Conservation (phyloP, 2,888 invertebrate genomes). For the Lacanobia oleracea region DNA sequence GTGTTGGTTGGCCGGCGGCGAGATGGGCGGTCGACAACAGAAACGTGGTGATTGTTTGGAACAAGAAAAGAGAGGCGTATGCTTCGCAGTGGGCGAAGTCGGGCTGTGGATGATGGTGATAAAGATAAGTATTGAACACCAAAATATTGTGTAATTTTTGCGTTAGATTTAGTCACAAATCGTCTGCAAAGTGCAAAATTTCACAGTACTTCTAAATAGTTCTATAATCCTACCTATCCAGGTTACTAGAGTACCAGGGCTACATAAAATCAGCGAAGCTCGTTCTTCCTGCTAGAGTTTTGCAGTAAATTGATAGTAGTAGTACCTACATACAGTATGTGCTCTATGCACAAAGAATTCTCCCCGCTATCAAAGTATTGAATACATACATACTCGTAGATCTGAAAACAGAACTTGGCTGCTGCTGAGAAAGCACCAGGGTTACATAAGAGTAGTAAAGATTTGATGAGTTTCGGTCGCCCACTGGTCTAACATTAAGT, state of each 20-base stretch:
- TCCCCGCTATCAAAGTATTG: background rate
- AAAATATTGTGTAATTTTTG: background rate
- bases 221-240: background rate
- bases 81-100: too few relatives aligned
- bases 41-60: too few relatives aligned
- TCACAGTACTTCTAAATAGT: background rate
- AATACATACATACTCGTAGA: background rate
- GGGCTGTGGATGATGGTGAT: too few relatives aligned
- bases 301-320: background rate
- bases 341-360: background rate
- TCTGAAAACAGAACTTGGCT: background rate
- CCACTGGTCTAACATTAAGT: conserved; percentile 54
- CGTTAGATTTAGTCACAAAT: background rate
- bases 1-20: too few relatives aligned
- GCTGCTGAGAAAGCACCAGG: conserved; percentile 23
- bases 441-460: conserved; percentile 46
- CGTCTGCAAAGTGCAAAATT: background rate
- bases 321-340: too few relatives aligned
- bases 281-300: too few relatives aligned
- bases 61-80: too few relatives aligned
- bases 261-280: background rate
- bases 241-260: background rate
- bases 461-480: conserved; percentile 40
- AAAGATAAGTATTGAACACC: background rate
- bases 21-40: too few relatives aligned